Base-by-base conservation (phyloP, 2,888 invertebrate species). In the Cataglyphis albicans region DNA sequence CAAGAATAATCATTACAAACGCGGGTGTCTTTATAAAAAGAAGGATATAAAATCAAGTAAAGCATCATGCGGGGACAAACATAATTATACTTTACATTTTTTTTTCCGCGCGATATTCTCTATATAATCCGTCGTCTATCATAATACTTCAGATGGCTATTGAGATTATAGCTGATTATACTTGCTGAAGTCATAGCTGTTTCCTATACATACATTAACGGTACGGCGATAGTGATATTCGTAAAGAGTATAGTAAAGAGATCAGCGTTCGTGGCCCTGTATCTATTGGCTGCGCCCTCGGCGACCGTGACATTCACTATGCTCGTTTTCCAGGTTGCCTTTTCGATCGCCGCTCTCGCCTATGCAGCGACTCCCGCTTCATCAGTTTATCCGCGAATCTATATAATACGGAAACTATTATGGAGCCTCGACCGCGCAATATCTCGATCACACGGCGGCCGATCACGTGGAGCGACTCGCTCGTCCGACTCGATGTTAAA, bases 321-420 rank as follows among this genome's bases (percentile, higher is more conserved):
- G 29, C 73, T 29, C 38, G 74, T 63, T 74, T 74, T 74, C 74
- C 48, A 74, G 29, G 52, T 74, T 64, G 63, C 64, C 81, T 61
- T 63, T 81, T 74, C 38, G 59, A 48, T 74, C 74, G 52, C n/a
- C 63, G 74, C 32, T 81, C 74, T 74, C 48, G 38, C 63, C 21
- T 12, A n/a, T 59, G 41, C 80, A 32, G 41, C 25, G 57, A 38
- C 74, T 75, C 48, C 64, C 57, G 44, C 70, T 55, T 70, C 59
- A 80, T 80, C 78, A 63, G 74, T 74, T 64, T 81, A 81, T 81
- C 81, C 74, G 81, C 81, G 74, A 70, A 70, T 80, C 78, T 80
- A 70, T 70, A 70, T 80, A 80, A 80, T 80, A 80, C 78, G 78
- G 78, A 70, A 80, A 80, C 59, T 70, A 80, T 70, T 80, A 70